Evolutionary conservation across 2,113 vertebrate genomes (phyloP).

Genomic region (Pardalotus punctatus): DNA sequence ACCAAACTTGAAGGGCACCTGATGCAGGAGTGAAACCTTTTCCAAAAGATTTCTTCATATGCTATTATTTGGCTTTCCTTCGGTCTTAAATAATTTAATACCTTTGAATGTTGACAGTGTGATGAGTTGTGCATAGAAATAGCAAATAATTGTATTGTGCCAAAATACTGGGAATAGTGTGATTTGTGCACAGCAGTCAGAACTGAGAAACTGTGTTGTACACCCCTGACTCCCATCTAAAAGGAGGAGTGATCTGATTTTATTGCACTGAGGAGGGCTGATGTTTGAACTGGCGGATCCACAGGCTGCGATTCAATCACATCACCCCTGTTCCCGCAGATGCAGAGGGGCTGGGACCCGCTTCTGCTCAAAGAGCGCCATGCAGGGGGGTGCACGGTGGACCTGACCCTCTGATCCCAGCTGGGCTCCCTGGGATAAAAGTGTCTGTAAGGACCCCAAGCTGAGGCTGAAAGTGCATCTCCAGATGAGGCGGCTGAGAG

Average conservation of each 20-base stretch:
- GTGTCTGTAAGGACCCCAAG: not conserved
- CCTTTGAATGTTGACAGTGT: not conserved
- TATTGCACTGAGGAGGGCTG: not conserved
- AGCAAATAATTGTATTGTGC: not conserved
- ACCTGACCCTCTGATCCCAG: not conserved
- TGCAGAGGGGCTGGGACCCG: rapidly evolving
- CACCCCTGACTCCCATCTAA: not conserved
- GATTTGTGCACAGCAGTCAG: not conserved
- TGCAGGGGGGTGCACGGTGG: rapidly evolving
- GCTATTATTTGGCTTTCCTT: not conserved
- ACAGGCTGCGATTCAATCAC: not conserved
- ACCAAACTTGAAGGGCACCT: not conserved
- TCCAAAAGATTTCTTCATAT: not conserved
- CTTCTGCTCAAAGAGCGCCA: rapidly evolving
- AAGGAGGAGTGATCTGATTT: not conserved
- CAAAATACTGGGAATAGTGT: not conserved
- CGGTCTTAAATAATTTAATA: not conserved
- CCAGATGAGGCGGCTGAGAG: not conserved
- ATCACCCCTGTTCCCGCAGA: rapidly evolving
- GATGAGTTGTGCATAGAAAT: not conserved
- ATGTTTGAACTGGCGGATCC: not conserved
- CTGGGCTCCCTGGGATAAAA: not conserved
- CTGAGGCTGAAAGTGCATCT: not conserved
- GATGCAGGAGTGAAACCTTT: not conserved
- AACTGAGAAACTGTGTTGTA: not conserved